These are phyloP conservation scores for Tachycineta bicolor DNA, from an alignment of 2,113 vertebrate species.

Conservation along the genomic window DNA sequence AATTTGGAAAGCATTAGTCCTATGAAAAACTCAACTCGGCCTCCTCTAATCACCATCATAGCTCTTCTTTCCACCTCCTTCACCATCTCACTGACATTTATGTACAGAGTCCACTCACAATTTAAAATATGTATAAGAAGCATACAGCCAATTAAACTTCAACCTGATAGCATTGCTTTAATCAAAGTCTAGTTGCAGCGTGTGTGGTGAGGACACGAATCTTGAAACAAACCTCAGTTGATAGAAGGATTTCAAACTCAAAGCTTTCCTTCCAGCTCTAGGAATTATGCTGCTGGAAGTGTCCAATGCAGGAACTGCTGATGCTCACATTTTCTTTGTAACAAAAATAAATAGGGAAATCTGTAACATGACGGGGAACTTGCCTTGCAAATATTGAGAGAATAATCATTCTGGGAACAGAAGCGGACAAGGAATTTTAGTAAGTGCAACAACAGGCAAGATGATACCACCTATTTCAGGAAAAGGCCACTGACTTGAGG, in stretches of 20 bases:
- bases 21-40: conserved; percentile 78
- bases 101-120: neutral
- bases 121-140: neutral
- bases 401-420: neutral
- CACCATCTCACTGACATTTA: neutral
- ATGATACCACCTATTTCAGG: neutral
- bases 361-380: neutral
- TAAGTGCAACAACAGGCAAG: neutral
- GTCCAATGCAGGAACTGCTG: neutral
- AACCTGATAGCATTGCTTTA: neutral
- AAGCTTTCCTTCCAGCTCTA: neutral
- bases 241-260: neutral
- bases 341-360: neutral
- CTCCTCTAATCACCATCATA: conserved; percentile 70
- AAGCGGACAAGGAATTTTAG: neutral
- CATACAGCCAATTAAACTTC: conserved; percentile 6
- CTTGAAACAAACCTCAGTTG: accelerated
- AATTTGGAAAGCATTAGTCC: conserved; percentile 85
- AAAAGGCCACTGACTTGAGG: neutral
- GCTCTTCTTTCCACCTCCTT: conserved; percentile 58
- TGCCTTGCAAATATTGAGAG: neutral
- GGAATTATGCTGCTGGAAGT: neutral
- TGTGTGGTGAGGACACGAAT: neutral
- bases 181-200: neutral
- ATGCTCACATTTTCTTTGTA: neutral